Evolutionary conservation across 2,797 vertebrate genomes (phyloP), one percentile per base, ranked within the genome.

Genomic region (Tamandua tetradactyla): DNA sequence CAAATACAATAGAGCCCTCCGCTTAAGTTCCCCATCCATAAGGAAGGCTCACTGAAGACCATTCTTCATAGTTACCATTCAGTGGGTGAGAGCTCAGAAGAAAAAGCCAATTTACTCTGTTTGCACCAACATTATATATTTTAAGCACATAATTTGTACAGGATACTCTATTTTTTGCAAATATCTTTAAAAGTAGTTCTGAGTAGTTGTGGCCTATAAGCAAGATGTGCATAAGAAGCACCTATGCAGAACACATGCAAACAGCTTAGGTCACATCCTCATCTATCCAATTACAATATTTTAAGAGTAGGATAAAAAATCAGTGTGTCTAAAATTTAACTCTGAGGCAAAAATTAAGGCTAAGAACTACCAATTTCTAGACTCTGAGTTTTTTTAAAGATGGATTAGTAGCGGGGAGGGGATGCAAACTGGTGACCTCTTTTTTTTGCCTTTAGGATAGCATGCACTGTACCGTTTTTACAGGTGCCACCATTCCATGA

Each of bases 21-120:
- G 59, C 47, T 44, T 64, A 69, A 12, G 47, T 57, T 91, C 71
- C 80, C 23, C 76, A 61, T 10, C 55, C 35, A 18, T 32, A 11
- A 61, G 32, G 47, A 91, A 76, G 64, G 42, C 47, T 91, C 69
- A 57, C 20, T 86, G 59, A 90, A 76, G 35, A 78, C 40, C n/a
- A 68, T 47, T 81, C 62, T 90, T 76, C 61, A 25, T 55, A 92
- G 91, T 55, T 62, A 84, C 40, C 52, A 35, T 20, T 52, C 11
- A 32, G 1, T 23, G 20, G 82, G 47, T 25, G 35, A 47, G 71
- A 66, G 20, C 81, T 17, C 47, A 84, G 27, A 68, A 87, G 40
- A 81, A 61, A 27, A n/a, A 47, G 42, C 8, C 27, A 87, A 76
- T 2, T 84, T 14, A 59, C 13, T 23, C 11, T 0, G 17, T 49